phyloP scores from a whole-genome alignment of 2,113 vertebrate species.

The Mormoops blainvillei region DNA sequence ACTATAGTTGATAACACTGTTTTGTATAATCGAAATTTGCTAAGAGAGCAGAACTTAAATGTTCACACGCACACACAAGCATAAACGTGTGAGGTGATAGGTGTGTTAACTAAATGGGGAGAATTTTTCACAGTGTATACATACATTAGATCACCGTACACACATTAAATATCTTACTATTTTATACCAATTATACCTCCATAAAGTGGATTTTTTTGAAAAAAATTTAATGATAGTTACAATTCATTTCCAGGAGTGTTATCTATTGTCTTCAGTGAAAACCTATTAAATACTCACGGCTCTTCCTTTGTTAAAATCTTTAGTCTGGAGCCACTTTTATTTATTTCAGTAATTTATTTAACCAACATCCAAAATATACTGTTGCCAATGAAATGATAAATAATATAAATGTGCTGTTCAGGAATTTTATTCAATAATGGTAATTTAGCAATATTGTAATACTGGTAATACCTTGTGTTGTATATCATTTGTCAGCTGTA shows the following conservation, averaged over 20 bases:
- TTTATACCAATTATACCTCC: neutral
- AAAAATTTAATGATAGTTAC: neutral
- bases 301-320: slow-evolving; percentile 12
- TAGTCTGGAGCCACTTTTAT: neutral
- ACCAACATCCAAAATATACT: neutral
- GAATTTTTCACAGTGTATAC: neutral
- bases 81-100: neutral
- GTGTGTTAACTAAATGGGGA: neutral
- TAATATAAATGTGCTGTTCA: neutral
- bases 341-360: slow-evolving; percentile 33
- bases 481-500: neutral
- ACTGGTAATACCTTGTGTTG: neutral
- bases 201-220: neutral
- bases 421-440: neutral
- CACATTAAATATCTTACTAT: neutral
- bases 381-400: slow-evolving; percentile 31
- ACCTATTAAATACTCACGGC: neutral
- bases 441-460: neutral
- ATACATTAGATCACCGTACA: neutral
- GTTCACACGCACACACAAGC: neutral
- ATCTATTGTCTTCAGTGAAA: neutral
- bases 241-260: neutral
- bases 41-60: neutral
- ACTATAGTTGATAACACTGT: neutral
- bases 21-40: neutral